Conservation (phyloP, 2,113 vertebrate genomes). For the Aythya baeri region DNA sequence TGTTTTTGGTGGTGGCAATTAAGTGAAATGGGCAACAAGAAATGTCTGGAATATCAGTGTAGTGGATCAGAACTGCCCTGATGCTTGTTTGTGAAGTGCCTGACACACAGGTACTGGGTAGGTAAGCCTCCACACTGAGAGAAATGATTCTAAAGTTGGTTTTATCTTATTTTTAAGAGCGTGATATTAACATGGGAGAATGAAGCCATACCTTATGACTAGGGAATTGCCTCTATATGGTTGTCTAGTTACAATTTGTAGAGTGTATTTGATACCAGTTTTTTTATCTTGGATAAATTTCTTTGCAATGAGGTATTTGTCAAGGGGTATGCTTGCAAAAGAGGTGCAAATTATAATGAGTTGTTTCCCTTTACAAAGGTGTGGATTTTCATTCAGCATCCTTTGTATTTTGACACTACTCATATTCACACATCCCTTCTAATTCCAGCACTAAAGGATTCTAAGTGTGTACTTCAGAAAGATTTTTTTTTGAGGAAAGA, state of each 20-base stretch:
- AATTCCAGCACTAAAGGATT: slow-evolving; percentile 83
- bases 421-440: slow-evolving; percentile 83
- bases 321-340: slow-evolving; percentile 78
- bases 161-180: background rate
- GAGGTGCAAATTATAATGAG: slow-evolving; percentile 85
- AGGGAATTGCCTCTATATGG: background rate
- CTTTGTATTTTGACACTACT: slow-evolving; percentile 81
- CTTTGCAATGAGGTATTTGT: slow-evolving; percentile 53
- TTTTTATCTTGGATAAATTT: slow-evolving; percentile 11
- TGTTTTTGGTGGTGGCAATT: background rate
- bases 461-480: slow-evolving; percentile 15
- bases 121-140: background rate
- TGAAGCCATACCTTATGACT: background rate
- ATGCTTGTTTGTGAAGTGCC: background rate
- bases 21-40: background rate
- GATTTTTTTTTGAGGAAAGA: background rate
- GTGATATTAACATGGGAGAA: background rate
- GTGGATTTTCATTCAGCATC: slow-evolving; percentile 72
- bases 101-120: background rate
- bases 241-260: background rate
- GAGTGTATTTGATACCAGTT: background rate
- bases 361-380: slow-evolving; percentile 69
- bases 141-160: background rate
- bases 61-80: background rate
- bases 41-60: background rate